phyloP scores from a whole-genome alignment of 1,140 invertebrate genomes.

The Heterodera schachtii region DNA sequence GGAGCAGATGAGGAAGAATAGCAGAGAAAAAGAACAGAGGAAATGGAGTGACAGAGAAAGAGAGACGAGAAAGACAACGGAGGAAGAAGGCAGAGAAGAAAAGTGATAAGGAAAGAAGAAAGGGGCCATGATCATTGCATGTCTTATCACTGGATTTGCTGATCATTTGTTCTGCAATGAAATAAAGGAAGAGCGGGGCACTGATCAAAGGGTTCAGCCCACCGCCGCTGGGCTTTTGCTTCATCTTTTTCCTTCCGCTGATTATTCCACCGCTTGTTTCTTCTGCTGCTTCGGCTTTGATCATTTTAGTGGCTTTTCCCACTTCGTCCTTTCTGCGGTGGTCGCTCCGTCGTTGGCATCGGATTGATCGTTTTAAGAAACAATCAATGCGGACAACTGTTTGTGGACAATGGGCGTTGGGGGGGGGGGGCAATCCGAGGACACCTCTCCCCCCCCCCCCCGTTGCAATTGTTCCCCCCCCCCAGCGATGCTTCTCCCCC shows the following conservation, averaged over 20 bases:
- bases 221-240: no score
- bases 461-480: not conserved
- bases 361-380: not conserved
- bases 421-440: not conserved
- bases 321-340: not conserved
- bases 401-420: not conserved
- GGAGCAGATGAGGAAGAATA: not conserved
- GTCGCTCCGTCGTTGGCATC: not conserved
- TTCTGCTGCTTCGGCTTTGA: not conserved
- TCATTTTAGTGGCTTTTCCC: slow-evolving; percentile 22
- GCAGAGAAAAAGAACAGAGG: not conserved
- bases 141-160: no score
- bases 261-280: not conserved
- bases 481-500: not conserved
- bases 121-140: not conserved
- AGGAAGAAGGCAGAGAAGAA: not conserved
- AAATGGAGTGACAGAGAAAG: not conserved
- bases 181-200: no score
- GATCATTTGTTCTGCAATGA: no score
- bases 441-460: not conserved
- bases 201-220: no score
- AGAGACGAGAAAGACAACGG: no score
- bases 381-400: slow-evolving; percentile 10
- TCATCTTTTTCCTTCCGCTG: no score
- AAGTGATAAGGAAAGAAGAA: not conserved